A percentile compares a stretch with the other conserved stretches of the same genome.
Conservation (phyloP, 1,140 invertebrate species). For the Drosophila albomicans region DNA sequence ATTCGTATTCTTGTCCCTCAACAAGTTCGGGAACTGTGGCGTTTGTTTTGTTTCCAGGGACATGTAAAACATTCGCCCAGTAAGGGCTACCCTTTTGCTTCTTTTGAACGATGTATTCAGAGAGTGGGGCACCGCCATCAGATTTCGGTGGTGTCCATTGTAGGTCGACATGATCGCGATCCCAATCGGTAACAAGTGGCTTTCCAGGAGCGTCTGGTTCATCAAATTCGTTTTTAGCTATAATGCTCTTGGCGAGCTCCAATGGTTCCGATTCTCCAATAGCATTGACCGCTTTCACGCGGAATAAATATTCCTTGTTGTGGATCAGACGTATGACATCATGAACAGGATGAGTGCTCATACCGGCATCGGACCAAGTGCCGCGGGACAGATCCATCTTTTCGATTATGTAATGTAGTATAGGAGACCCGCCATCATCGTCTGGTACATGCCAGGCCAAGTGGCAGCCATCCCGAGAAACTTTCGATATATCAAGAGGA, state of each 20-base stretch:
- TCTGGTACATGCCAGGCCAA: constrained; percentile 93
- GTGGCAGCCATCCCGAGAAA: constrained; percentile 96
- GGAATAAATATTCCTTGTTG: constrained; percentile 96
- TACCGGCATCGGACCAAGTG: constrained; percentile 97
- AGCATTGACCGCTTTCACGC: constrained; percentile 96
- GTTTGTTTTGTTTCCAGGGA: constrained; percentile 91
- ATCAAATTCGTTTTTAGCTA: constrained; percentile 97
- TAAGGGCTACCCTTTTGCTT: constrained; percentile 97
- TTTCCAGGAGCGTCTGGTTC: constrained; percentile 96
- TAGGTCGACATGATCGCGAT: constrained; percentile 96
- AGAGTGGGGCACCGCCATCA: constrained; percentile 96
- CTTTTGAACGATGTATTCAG: constrained; percentile 97
- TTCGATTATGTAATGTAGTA: constrained; percentile 98
- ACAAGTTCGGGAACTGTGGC: constrained; percentile 94
- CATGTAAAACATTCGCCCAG: constrained; percentile 95
- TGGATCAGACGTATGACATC: constrained; percentile 95
- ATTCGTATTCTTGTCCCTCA: constrained; percentile 98
- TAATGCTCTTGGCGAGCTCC: constrained; percentile 93
- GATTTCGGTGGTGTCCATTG: constrained; percentile 94
- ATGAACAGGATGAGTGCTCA: constrained; percentile 92
- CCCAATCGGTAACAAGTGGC: constrained; percentile 95
- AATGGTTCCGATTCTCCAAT: constrained; percentile 97
- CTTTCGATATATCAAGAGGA: constrained; percentile 92
- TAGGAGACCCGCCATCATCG: constrained; percentile 96
- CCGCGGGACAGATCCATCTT: constrained; percentile 98